Percentiles rank a stretch among this genome's conserved stretches.
Evolutionary conservation across 2,888 invertebrate species (phyloP).

Genomic region (Dryomyza anilis): DNA sequence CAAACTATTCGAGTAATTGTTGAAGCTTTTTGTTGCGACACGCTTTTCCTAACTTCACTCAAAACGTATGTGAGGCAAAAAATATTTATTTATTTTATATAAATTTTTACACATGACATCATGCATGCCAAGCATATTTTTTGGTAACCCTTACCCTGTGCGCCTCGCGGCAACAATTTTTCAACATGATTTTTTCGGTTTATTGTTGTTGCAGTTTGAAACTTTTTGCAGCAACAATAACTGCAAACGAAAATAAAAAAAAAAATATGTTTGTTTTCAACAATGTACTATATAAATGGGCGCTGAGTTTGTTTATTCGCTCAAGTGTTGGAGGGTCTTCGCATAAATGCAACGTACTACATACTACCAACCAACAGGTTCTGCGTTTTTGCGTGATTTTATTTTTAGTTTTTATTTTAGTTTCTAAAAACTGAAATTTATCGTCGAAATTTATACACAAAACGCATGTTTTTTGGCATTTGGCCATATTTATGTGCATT

Average conservation of each 20-base stretch:
- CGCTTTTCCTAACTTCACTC: not conserved
- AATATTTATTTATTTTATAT: too few relatives aligned
- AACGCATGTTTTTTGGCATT: constrained; percentile 52
- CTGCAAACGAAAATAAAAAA: too few relatives aligned
- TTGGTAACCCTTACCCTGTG: too few relatives aligned
- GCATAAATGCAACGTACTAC: constrained; percentile 31
- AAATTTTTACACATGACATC: constrained; percentile 7
- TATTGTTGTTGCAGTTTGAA: not conserved
- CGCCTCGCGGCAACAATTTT: too few relatives aligned
- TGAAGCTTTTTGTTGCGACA: not conserved
- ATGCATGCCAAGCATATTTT: not conserved
- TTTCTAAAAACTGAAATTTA: constrained; percentile 40
- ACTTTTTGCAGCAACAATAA: too few relatives aligned
- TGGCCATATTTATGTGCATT: constrained; percentile 40
- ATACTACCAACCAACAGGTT: constrained; percentile 15
- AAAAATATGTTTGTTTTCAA: constrained; percentile 20
- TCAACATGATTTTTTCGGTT: not conserved
- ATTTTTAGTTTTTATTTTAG: too few relatives aligned
- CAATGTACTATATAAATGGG: constrained; percentile 19
- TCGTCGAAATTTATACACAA: constrained; percentile 44
- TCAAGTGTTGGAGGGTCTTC: constrained; percentile 1
- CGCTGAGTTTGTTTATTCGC: constrained; percentile 22
- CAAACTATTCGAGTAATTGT: constrained; percentile 16
- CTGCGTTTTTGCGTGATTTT: not conserved
- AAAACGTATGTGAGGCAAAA: too few relatives aligned